Evolutionary conservation across 2,113 vertebrate genomes (phyloP), one percentile per base, ranked within the genome.

Genomic region (Oxyura jamaicensis): DNA sequence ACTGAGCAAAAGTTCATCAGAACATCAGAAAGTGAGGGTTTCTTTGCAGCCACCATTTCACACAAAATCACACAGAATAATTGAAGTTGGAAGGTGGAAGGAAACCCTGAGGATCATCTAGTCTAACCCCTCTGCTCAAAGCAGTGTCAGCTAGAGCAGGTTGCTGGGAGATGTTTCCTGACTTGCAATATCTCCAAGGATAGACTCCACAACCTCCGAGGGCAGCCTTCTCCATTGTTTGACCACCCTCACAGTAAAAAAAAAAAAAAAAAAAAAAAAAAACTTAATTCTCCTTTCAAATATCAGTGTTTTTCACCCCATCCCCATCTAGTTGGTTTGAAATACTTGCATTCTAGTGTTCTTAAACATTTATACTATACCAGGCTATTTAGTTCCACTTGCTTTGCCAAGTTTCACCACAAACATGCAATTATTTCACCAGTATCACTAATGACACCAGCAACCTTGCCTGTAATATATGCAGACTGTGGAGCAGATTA

Each of bases 131-230:
- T 13, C n/a, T 68, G 10, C n/a, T 83, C 18, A 56, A 5, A 62
- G 14, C 10, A 7, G 28, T 25, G 15, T 63, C 22, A 65, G 22
- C 8, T 72, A 75, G 22, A 55, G 35, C 6, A 90, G 16, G 11
- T 55, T 23, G 9, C 22, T 48, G 6, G 58, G 39, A 23, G 13
- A 8, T 0, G 0, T 23, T 6, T 58, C 21, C 16, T 58, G 3
- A 7, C 33, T 84, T 44, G 42, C 14, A 78, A 22, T 48, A 56
- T 20, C 14, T 52, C 12, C 42, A 39, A 15, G 19, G 28, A 48
- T 11, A 86, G 3, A 50, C 11, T 66, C 11, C 23, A 36, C 5
- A n/a, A 7, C 4, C 0, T 36, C 13, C 50, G 39, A 21, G 5
- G 28, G 21, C 16, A 86, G 69, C 44, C 2, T 56, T 7, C 63